Evolutionary conservation across 2,888 invertebrate genomes (phyloP), one percentile per base, ranked within the genome.

Genomic region (Dermolepida albohirtum): DNA sequence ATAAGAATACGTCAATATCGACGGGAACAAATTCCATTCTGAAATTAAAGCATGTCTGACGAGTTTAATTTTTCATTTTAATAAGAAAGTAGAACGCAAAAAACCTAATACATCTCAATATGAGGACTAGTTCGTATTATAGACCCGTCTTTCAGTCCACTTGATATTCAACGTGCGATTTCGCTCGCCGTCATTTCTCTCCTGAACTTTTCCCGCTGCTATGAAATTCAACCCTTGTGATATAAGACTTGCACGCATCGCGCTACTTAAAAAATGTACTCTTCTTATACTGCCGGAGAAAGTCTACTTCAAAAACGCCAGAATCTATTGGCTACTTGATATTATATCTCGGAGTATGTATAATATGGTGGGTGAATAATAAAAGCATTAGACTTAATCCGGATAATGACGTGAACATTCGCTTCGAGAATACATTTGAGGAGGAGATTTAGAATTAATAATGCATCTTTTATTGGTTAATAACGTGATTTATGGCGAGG

Each of bases 91-190:
- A 47, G 59, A 52, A 64, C 52, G 52, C 29, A 64, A 52, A 43
- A 54, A 47, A 59, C 34, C 39, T 55, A 66, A 66, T 57, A 66
- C 66, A 66, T 66, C 66, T 66, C 66, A 66, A 66, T 66, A 66
- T 66, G 57, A 66, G 40, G 41, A 66, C 57, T 66, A 57, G 49
- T 66, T 66, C 57, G 49, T 50, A 57, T 44, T 66, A 50, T 57
- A 50, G 57, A 59, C 57, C 57, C 66, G 66, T 57, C 57, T 55
- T 49, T 17, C 41, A 47, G 49, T 68, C 72, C 72, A 78, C 78
- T 83, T 83, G 79, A 80, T 82, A 83, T 83, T 82, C 83, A 74
- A 78, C 74, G 75, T 78, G 77, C 82, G 81, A 79, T 79, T 81
- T 79, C 78, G 79, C 80, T 79, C 79, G 82, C 81, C 81, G 79